Evolutionary conservation across 2,113 vertebrate genomes (phyloP).

Genomic region (Otis tarda): DNA sequence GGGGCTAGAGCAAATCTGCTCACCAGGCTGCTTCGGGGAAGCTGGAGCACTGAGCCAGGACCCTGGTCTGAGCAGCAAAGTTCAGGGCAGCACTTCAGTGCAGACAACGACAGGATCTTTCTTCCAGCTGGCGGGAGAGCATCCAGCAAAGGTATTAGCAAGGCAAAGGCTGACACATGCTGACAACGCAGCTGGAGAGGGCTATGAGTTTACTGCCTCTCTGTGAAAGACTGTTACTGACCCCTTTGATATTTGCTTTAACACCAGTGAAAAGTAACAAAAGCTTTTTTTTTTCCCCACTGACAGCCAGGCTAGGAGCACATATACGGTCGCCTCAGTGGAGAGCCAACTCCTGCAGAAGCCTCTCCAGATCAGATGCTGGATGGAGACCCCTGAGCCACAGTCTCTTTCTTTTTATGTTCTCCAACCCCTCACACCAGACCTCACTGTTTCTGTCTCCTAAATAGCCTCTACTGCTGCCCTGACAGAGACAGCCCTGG

Average conservation of each 20-base stretch:
- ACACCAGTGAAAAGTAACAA: constrained; percentile 19
- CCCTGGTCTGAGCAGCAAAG: background rate
- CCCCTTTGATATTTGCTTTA: constrained; percentile 1
- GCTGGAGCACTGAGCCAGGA: background rate
- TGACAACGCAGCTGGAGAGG: constrained; percentile 30
- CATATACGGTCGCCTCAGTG: background rate
- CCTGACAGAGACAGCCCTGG: background rate
- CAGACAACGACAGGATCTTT: background rate
- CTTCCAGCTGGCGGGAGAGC: background rate
- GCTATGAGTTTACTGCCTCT: background rate
- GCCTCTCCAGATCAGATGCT: background rate
- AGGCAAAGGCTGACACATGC: constrained; percentile 21
- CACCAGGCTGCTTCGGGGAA: background rate
- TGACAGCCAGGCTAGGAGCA: background rate
- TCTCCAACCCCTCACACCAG: background rate
- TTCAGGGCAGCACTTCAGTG: constrained; percentile 1
- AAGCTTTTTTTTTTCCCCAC: background rate
- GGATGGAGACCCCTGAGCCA: background rate
- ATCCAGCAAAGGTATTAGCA: constrained; percentile 10
- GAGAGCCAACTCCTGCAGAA: background rate
- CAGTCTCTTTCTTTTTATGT: background rate
- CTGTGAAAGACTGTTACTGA: background rate
- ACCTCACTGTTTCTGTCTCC: background rate
- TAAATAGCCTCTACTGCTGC: background rate
- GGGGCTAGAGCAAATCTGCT: background rate